phyloP scores from a whole-genome alignment of 2,113 vertebrate genomes.

The Notothenia coriiceps region DNA sequence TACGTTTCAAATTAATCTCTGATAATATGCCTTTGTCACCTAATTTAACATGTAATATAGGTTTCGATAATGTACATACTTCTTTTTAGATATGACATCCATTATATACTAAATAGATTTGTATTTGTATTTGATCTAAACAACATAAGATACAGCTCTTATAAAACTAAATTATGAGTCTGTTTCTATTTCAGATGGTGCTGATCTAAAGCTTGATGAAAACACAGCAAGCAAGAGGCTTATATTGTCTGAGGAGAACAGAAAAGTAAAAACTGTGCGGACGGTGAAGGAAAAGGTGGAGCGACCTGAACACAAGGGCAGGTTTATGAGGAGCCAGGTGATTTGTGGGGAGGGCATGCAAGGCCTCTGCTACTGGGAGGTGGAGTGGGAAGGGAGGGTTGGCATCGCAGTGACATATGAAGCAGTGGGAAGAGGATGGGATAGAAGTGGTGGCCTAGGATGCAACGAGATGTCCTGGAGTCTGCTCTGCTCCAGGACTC shows the following conservation, averaged over 20 bases:
- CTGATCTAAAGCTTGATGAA: constrained; percentile 48
- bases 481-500: accelerated
- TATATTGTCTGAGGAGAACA: constrained; percentile 23
- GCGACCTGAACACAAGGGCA: neutral
- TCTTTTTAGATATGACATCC: neutral
- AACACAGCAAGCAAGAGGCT: constrained; percentile 40
- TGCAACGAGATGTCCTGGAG: constrained; percentile 53
- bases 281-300: neutral
- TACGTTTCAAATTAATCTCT: neutral
- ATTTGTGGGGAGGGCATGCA: constrained; percentile 30
- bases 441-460: constrained; percentile 11
- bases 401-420: constrained; percentile 14
- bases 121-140: neutral
- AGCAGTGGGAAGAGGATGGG: constrained; percentile 10
- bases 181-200: constrained; percentile 46
- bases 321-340: constrained; percentile 55
- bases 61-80: neutral
- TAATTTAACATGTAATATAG: neutral
- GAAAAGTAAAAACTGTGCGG: neutral
- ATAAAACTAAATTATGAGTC: neutral
- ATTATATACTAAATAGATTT: neutral
- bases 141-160: neutral
- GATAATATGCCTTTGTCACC: neutral
- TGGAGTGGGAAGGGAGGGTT: neutral
- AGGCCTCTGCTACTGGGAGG: constrained; percentile 52